Conservation (phyloP, 2,113 vertebrate genomes). For the Hydrochoerus hydrochaeris region DNA sequence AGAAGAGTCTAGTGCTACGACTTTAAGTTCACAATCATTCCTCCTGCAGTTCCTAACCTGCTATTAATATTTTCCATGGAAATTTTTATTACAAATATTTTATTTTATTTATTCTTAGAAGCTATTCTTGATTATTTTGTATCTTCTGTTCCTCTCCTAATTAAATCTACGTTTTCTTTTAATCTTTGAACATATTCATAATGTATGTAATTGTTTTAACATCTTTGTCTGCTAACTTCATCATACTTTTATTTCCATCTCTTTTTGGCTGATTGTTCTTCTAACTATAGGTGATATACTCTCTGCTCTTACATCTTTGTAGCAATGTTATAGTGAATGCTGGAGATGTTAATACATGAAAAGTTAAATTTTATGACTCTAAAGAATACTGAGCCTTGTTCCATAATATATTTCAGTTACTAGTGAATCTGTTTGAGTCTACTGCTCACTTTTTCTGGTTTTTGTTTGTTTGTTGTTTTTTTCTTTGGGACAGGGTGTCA, state of each 20-base stretch:
- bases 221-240: not conserved
- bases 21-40: not conserved
- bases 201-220: not conserved
- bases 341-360: not conserved
- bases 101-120: not conserved
- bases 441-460: not conserved
- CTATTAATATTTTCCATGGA: not conserved
- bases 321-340: not conserved
- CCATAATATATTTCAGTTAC: not conserved
- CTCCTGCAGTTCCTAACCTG: not conserved
- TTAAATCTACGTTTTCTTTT: not conserved
- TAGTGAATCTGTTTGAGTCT: not conserved
- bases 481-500: not conserved
- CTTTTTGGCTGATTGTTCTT: not conserved
- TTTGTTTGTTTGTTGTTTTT: not conserved
- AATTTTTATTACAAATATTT: not conserved
- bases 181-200: not conserved
- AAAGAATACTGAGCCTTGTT: not conserved
- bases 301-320: not conserved
- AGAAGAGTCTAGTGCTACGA: not conserved
- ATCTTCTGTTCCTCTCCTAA: not conserved
- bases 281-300: not conserved
- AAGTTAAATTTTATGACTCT: not conserved
- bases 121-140: not conserved
- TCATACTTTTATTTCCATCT: not conserved